A percentile compares a stretch with the other conserved stretches of the same genome.
Conservation (phyloP, 2,888 invertebrate genomes). For the Drosophila putrida region DNA sequence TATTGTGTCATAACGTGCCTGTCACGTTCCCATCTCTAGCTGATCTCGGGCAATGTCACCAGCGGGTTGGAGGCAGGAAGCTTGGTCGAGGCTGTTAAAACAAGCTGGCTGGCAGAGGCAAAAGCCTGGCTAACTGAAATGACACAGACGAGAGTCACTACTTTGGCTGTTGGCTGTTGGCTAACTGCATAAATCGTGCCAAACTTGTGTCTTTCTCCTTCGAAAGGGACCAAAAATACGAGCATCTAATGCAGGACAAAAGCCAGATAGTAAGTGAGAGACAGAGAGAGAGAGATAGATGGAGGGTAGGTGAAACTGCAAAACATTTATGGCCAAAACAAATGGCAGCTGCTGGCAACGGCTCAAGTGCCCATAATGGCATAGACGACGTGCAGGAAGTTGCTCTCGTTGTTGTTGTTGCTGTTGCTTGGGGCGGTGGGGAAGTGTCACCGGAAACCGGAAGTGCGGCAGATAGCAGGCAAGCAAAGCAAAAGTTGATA, state of each 20-base stretch:
- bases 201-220: constrained; percentile 38
- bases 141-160: constrained; percentile 20
- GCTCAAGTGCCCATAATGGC: constrained; percentile 79
- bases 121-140: constrained; percentile 26
- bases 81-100: constrained; percentile 34
- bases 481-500: constrained; percentile 60
- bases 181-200: constrained; percentile 61
- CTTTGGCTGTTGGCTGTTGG: constrained; percentile 21
- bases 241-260: constrained; percentile 31
- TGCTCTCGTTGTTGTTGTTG: constrained; percentile 32
- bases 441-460: constrained; percentile 77
- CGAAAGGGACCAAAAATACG: constrained; percentile 3
- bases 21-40: constrained; percentile 13
- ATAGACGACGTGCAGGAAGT: constrained; percentile 75
- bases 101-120: constrained; percentile 11
- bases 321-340: constrained; percentile 74
- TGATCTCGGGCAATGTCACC: neutral
- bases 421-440: constrained; percentile 23
- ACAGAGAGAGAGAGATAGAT: too few species aligned
- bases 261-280: neutral
- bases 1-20: neutral
- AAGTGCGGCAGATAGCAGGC: constrained; percentile 77
- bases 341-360: constrained; percentile 71
- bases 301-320: constrained; percentile 20
- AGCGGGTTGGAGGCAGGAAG: too few species aligned